Conservation (phyloP, 2,888 invertebrate species). For the Latheticus oryzae region DNA sequence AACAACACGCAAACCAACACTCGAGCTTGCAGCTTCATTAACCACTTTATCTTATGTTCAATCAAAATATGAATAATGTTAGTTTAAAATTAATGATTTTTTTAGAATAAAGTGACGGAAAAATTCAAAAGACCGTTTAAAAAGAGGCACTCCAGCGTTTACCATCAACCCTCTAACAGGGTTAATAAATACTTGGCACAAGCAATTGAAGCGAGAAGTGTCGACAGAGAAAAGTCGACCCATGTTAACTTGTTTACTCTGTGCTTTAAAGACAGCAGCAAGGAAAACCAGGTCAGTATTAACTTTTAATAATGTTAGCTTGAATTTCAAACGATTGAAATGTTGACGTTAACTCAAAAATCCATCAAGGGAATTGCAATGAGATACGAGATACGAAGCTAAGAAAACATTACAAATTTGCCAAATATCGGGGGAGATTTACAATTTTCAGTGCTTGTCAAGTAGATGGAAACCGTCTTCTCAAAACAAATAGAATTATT, state of each 20-base stretch:
- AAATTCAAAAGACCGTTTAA: conserved; percentile 89
- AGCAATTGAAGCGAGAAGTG: conserved; percentile 90
- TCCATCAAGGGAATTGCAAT: conserved; percentile 4
- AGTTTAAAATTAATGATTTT: conserved; percentile 44
- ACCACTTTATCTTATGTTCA: too few relatives aligned
- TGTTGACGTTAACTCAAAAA: not conserved
- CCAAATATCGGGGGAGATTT: too few relatives aligned
- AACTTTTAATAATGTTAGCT: conserved; percentile 20
- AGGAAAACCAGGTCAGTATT: conserved; percentile 79
- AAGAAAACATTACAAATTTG: too few relatives aligned
- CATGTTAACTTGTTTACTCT: conserved; percentile 88
- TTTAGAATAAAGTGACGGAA: conserved; percentile 87
- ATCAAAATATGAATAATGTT: not conserved
- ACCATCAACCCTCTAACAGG: conserved; percentile 90
- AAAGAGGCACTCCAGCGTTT: conserved; percentile 87
- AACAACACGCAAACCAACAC: conserved; percentile 16
- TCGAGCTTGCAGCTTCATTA: conserved; percentile 33
- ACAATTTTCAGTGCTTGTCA: too few relatives aligned
- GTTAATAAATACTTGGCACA: conserved; percentile 93
- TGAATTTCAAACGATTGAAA: conserved; percentile 1
- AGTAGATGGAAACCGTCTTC: too few relatives aligned
- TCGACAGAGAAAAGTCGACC: conserved; percentile 89
- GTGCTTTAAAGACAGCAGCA: conserved; percentile 85
- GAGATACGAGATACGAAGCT: too few relatives aligned
- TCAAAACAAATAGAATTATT: too few relatives aligned